These are phyloP conservation scores for Cheilosia urbana DNA, from an alignment of 2,888 invertebrate species.

Conservation along the genomic window DNA sequence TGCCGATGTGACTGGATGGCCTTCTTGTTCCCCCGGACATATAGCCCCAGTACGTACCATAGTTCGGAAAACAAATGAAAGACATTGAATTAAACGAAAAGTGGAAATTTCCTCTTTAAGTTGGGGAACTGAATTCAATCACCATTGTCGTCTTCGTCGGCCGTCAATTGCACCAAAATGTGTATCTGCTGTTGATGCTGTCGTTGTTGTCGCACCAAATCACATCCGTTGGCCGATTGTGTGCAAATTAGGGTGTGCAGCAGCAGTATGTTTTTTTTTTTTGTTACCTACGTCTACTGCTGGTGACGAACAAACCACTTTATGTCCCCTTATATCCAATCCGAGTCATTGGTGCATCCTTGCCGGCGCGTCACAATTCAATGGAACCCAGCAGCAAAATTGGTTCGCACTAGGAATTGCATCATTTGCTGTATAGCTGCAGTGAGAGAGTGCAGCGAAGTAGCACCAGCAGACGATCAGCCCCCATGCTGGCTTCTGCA, in stretches of 20 bases:
- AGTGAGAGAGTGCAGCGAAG: conserved; percentile 20
- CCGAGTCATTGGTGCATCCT: conserved; percentile 43
- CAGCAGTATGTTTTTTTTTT: conserved; percentile 18
- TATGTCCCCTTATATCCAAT: conserved; percentile 40
- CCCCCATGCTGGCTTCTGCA: conserved; percentile 43
- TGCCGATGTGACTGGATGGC: background rate
- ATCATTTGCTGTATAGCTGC: conserved; percentile 61
- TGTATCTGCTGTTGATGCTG: conserved; percentile 55
- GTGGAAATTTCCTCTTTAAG: conserved; percentile 69
- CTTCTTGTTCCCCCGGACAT: background rate
- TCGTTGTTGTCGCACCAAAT: conserved; percentile 58
- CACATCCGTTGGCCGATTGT: conserved; percentile 72
- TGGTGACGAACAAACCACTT: conserved; percentile 57
- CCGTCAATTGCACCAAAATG: conserved; percentile 56
- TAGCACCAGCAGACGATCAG: conserved; percentile 12
- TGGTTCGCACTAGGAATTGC: conserved; percentile 51
- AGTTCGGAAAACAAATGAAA: conserved; percentile 13
- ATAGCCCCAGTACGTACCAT: background rate
- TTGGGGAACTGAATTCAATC: conserved; percentile 56
- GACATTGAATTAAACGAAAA: conserved; percentile 51
- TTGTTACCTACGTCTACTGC: conserved; percentile 9
- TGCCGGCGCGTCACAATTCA: conserved; percentile 65
- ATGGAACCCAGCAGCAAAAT: conserved; percentile 64
- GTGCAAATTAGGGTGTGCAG: conserved; percentile 70
- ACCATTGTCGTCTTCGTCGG: conserved; percentile 31